Percentiles rank a stretch among this genome's conserved stretches.
Evolutionary conservation across 1,140 invertebrate species (phyloP).

Genomic region (Meloidogyne hapla): DNA sequence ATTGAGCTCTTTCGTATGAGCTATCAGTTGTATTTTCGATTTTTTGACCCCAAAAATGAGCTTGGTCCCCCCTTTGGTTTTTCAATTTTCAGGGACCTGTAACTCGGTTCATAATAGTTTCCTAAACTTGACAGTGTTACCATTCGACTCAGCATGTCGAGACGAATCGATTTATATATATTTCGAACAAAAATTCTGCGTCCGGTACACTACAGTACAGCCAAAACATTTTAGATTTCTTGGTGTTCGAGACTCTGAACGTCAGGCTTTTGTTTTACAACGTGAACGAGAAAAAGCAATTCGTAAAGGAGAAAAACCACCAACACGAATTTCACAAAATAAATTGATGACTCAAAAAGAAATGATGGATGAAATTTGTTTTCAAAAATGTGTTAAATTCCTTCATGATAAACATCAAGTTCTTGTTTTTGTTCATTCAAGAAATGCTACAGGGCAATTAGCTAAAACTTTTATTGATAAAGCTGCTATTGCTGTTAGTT

Average conservation of each 20-base stretch:
- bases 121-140: no score
- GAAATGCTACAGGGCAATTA: conserved; percentile 87
- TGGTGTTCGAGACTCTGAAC: conserved; percentile 76
- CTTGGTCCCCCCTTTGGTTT: no score
- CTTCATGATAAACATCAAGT: conserved; percentile 69
- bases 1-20: no score
- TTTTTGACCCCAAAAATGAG: no score
- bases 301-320: conserved; percentile 67
- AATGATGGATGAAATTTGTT: conserved; percentile 80
- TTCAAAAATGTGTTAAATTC: conserved; percentile 46
- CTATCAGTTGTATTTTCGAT: no score
- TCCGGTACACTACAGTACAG: no score
- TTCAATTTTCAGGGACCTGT: no score
- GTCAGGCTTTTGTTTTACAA: background rate
- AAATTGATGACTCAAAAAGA: conserved; percentile 64
- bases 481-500: conserved; percentile 67
- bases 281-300: conserved; percentile 23
- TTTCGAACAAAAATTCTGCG: no score
- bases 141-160: no score
- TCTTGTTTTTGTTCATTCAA: conserved; percentile 97
- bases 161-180: no score
- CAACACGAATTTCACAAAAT: conserved; percentile 70
- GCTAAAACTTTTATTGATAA: conserved; percentile 77
- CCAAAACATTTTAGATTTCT: conserved; percentile 81
- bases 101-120: no score